Evolutionary conservation across 2,888 invertebrate genomes (phyloP).

Genomic region (Drosophila paranaensis): DNA sequence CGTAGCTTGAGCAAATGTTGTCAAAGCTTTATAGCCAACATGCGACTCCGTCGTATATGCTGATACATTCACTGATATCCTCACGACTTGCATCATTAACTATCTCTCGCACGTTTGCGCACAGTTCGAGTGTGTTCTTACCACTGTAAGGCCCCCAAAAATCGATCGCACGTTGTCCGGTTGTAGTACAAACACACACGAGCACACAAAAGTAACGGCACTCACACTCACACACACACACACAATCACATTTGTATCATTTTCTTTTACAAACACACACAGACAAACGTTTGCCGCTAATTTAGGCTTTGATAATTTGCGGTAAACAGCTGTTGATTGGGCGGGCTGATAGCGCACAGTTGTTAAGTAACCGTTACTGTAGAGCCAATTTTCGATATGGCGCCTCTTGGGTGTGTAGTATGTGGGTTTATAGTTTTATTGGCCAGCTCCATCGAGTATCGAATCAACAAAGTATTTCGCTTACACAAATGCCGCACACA

Average conservation of each 20-base stretch:
- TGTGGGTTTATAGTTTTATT: background rate
- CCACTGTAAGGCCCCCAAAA: constrained; percentile 59
- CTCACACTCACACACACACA: constrained; percentile 20
- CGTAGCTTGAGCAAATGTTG: constrained; percentile 27
- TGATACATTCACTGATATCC: background rate
- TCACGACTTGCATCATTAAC: background rate
- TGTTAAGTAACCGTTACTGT: constrained; percentile 6
- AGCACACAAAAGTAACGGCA: constrained; percentile 22
- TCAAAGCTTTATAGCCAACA: constrained; percentile 33
- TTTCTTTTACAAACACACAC: constrained; percentile 13
- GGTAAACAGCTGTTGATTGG: constrained; percentile 44
- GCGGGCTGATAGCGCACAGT: background rate
- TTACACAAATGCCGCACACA: constrained; percentile 49
- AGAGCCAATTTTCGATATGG: constrained; percentile 2
- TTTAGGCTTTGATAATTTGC: constrained; percentile 35
- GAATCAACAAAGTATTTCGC: constrained; percentile 42
- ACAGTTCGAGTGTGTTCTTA: constrained; percentile 7
- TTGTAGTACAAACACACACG: constrained; percentile 48
- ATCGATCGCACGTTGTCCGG: constrained; percentile 70
- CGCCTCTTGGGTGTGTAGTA: background rate
- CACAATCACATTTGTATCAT: constrained; percentile 15
- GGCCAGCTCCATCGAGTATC: constrained; percentile 43
- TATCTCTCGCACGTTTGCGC: background rate
- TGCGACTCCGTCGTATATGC: background rate
- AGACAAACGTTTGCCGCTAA: constrained; percentile 41